These are phyloP conservation scores for Tiliacea citrago DNA, from an alignment of 2,888 invertebrate genomes.

Conservation along the genomic window DNA sequence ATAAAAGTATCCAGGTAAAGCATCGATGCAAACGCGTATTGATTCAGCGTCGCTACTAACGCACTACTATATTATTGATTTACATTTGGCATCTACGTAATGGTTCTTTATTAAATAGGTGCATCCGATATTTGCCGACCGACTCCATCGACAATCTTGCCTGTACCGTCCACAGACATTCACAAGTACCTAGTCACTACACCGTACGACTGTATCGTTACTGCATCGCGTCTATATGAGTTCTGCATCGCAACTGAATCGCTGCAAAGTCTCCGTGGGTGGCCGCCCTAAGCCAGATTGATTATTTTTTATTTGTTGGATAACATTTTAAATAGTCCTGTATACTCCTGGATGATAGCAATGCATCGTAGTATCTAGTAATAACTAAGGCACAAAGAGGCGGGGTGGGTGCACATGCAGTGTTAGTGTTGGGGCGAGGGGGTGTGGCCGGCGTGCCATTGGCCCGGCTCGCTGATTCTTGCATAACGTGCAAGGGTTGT, in stretches of 20 bases:
- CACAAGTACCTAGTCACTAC: not conserved
- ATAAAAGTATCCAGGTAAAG: too few relatives aligned
- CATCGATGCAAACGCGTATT: too few relatives aligned
- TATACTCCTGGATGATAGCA: not conserved
- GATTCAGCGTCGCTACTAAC: not conserved
- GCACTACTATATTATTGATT: too few relatives aligned
- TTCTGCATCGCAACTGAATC: not conserved
- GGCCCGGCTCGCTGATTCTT: slow-evolving; percentile 65
- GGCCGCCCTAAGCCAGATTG: not conserved
- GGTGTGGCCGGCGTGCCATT: slow-evolving; percentile 78
- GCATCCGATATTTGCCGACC: not conserved
- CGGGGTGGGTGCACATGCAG: slow-evolving; percentile 71
- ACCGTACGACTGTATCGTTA: not conserved
- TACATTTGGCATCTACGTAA: too few relatives aligned
- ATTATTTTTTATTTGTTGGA: not conserved
- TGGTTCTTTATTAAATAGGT: not conserved
- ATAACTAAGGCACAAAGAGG: slow-evolving; percentile 49
- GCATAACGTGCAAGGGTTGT: slow-evolving; percentile 59
- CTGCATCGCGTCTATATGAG: not conserved
- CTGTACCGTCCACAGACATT: too few relatives aligned
- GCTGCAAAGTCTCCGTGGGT: not conserved
- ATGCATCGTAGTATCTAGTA: slow-evolving; percentile 26
- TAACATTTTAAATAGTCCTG: not conserved
- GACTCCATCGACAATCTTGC: not conserved
- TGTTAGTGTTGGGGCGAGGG: slow-evolving; percentile 65